Base-by-base conservation (phyloP, 1,140 invertebrate species). In the Campoletis sonorensis region DNA sequence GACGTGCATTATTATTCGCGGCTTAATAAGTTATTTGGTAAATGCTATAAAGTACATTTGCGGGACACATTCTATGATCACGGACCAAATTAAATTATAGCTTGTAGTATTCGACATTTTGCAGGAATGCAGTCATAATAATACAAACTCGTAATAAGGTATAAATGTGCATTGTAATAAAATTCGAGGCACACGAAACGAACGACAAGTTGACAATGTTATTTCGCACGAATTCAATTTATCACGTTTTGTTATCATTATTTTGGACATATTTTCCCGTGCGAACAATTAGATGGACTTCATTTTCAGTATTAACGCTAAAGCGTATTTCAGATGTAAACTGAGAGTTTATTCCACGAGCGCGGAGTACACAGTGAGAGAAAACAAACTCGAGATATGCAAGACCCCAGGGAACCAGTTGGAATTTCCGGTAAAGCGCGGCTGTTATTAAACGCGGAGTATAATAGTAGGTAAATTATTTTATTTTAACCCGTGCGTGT, bases 391-490 rank as follows among this genome's bases (percentile, higher is more conserved):
- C 61, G 23, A 64, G 61, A 64, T 15, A 64, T 23, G 61, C n/a
- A 64, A 26, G 61, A 64, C 21, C 40, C 40, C 23, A 27, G 61
- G 21, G 61, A 64, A 77, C 30, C 73, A 54, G 11, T 27, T 27
- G 58, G 67, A 76, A 54, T 51, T 21, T 64, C 73, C 11, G 23
- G 40, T 54, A 27, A 54, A 64, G 27, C 45, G 70, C 37, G 40
- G 5, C 7, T 27, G 51, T 76, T 81, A 81, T 81, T 77, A 81
- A 81, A 81, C 73, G 70, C 51, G 51, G 23, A 81, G 71, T 81
- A 72, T 40, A 78, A 81, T 78, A 33, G 27, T 30, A 21, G 73
- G 10, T 37, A 54, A 81, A 81, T 78, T 77, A 81, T 81, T 81
- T 70, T 78, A 77, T 81, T 76, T 81, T 61, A 18, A 64, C 33